These are phyloP conservation scores for Ostrea edulis DNA, from an alignment of 1,140 invertebrate species.

Conservation along the genomic window DNA sequence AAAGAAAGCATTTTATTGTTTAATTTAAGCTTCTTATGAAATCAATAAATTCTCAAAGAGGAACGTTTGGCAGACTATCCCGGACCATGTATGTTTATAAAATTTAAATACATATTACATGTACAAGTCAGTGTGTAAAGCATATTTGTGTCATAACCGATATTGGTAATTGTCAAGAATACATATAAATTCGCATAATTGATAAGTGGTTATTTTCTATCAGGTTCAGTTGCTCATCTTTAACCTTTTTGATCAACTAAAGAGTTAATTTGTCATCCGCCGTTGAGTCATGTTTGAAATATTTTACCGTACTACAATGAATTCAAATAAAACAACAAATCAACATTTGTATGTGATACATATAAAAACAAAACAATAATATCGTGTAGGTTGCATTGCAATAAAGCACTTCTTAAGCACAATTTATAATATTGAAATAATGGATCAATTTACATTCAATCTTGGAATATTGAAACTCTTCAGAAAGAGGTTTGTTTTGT, in stretches of 20 bases:
- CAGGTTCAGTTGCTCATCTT: too few relatives aligned
- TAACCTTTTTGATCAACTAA: too few relatives aligned
- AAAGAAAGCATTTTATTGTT: too few relatives aligned
- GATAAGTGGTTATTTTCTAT: too few relatives aligned
- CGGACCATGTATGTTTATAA: background rate
- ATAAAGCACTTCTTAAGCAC: constrained; percentile 3
- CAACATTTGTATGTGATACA: background rate
- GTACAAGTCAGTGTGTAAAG: background rate
- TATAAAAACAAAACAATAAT: background rate
- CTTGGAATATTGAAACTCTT: background rate
- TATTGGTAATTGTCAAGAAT: background rate
- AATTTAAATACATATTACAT: background rate
- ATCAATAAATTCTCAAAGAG: too few relatives aligned
- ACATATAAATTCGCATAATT: too few relatives aligned
- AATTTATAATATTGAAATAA: background rate
- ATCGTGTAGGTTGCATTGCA: background rate
- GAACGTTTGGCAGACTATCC: too few relatives aligned
- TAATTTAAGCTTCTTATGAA: too few relatives aligned
- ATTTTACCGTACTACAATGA: background rate
- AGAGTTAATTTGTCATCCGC: too few relatives aligned
- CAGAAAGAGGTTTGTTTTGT: constrained; percentile 47
- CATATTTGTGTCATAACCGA: background rate
- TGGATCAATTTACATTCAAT: background rate
- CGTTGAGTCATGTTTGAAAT: background rate
- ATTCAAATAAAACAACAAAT: background rate